Conservation (phyloP, 2,888 invertebrate genomes). For the Drosophila pseudotakahashii region DNA sequence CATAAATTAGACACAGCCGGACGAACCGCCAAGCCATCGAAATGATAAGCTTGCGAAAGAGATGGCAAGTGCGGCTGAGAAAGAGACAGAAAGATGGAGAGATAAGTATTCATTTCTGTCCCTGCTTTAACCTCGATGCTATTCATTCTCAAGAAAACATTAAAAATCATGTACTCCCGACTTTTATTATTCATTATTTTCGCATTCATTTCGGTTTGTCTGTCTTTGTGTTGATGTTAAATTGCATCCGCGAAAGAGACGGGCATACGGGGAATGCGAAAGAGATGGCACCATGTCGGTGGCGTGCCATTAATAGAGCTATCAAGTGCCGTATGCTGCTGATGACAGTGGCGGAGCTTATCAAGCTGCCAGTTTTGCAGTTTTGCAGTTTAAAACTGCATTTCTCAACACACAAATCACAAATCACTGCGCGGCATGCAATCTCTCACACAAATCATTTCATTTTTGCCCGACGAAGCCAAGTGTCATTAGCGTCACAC, state of each 20-base stretch:
- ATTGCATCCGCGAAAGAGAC: conserved; percentile 49
- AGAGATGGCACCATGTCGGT: conserved; percentile 11
- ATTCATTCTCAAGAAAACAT: conserved; percentile 49
- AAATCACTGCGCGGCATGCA: conserved; percentile 77
- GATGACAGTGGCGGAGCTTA: conserved; percentile 66
- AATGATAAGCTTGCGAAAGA: conserved; percentile 54
- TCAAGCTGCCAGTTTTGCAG: conserved; percentile 58
- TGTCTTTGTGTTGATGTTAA: conserved; percentile 18
- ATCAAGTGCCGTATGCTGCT: conserved; percentile 66
- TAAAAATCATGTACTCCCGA: conserved; percentile 82
- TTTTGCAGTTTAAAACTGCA: conserved; percentile 75
- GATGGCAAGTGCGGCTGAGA: not conserved
- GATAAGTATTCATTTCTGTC: not conserved
- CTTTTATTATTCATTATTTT: conserved; percentile 84
- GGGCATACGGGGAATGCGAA: conserved; percentile 4
- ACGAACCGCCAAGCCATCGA: conserved; percentile 27
- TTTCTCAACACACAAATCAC: conserved; percentile 78
- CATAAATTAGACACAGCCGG: conserved; percentile 69
- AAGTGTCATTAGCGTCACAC: conserved; percentile 79
- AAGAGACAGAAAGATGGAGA: not conserved
- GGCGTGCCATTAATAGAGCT: conserved; percentile 67
- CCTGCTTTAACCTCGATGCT: conserved; percentile 30
- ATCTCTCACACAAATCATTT: conserved; percentile 79
- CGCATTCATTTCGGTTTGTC: conserved; percentile 67
- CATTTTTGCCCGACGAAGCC: conserved; percentile 66